Conservation (phyloP, 2,113 vertebrate genomes). For the Parus major region DNA sequence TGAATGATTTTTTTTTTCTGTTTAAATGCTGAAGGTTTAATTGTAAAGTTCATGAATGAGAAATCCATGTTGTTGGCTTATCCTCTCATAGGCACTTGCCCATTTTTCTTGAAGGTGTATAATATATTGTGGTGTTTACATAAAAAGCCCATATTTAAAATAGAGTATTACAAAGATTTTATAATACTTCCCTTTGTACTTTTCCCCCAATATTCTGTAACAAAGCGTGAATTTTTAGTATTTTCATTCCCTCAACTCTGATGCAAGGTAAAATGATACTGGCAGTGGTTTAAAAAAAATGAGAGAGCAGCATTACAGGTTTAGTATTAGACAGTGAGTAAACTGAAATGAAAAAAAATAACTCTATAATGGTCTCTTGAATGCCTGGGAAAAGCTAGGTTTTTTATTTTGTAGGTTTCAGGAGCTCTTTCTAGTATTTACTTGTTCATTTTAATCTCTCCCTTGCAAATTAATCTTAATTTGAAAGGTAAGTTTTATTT, state of each 20-base stretch:
- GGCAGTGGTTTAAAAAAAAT: background rate
- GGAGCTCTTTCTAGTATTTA: background rate
- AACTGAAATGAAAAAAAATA: background rate
- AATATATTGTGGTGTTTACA: background rate
- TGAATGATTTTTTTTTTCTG: background rate
- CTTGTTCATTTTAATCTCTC: background rate
- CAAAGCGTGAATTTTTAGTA: background rate
- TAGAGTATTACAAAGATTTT: background rate
- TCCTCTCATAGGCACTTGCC: background rate
- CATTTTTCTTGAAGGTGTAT: background rate
- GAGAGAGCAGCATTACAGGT: background rate
- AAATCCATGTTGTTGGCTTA: background rate
- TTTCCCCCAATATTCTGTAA: accelerated
- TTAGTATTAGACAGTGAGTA: background rate
- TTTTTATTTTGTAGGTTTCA: background rate
- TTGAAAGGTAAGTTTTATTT: background rate
- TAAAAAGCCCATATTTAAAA: background rate
- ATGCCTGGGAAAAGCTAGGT: background rate
- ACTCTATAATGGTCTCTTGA: background rate
- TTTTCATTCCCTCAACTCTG: background rate
- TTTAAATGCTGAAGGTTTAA: background rate
- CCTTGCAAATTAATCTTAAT: background rate
- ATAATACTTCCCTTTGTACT: background rate
- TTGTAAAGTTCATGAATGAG: background rate
- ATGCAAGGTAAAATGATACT: background rate